Evolutionary conservation across 2,113 vertebrate species (phyloP), one percentile per base, ranked within the genome.

Genomic region (Malurus alboscapulatus): DNA sequence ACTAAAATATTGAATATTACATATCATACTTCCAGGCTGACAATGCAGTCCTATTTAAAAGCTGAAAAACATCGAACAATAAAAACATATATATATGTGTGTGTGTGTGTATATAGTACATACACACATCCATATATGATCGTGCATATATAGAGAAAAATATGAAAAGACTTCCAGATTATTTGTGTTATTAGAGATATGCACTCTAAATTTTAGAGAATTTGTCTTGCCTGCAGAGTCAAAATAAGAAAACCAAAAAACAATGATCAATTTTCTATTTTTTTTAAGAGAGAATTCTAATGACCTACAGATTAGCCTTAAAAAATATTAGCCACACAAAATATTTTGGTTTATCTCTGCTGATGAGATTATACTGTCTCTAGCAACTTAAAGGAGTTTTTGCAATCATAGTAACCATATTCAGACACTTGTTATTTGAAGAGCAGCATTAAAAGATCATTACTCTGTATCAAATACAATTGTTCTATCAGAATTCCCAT

Each of bases 81-180:
- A 32, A 87, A 82, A 20, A 14, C 21, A 30, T 11, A 29, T 14
- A 5, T 32, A 12, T 34, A 8, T 45, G 18, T 44, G 2, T 62
- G 4, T 62, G 5, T 24, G 7, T 45, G 32, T 22, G 24, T 44
- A 24, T 6, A 34, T n/a, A 65, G 59, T 32, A 34, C 10, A 45
- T 6, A 62, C 5, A 32, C 8, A 26, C 2, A 26, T 8, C 10
- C 6, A 36, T 50, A 5, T 16, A 51, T 38, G 9, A 30, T 18
- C 0, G 0, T 47, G 2, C 21, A 21, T 5, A 24, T 17, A 59
- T 8, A 38, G 2, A 71, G 3, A 62, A 32, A 73, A 84, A 50
- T 27, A 66, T 17, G 27, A 54, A 40, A 85, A 48, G 9, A 34
- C 24, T 76, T 90, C 8, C 17, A 76, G 26, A 42, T 40, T 2